Evolutionary conservation across 2,113 vertebrate genomes (phyloP), one percentile per base, ranked within the genome.

Genomic region (Hydrochoerus hydrochaeris): DNA sequence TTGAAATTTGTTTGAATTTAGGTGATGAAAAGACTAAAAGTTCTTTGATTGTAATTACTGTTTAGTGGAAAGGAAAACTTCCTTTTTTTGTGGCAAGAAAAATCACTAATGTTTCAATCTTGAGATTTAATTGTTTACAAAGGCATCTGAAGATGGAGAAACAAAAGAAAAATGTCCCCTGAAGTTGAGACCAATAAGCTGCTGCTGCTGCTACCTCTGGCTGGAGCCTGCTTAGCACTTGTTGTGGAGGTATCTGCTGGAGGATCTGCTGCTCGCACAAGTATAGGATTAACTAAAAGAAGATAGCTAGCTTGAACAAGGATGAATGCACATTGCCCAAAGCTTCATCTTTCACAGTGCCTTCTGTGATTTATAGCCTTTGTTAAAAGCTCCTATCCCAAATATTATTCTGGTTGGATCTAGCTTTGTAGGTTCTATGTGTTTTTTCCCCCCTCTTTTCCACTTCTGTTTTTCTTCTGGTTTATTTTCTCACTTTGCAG

Each of bases 11-110:
- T 57, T 88, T 80, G 62, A 81, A 90, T 90, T 90, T 73, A 75
- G 86, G n/a, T 75, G 38, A 28, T 86, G 22, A 82, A 71, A 88
- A 71, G 71, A 46, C 58, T 83, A 28, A 30, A 77, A 60, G 26
- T 80, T 20, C 78, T 85, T 85, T 41, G 38, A 49, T 35, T 89
- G 71, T 3, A 78, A 85, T 22, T 92, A 12, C 26, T 78, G 6
- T 80, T 86, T 93, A 83, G 41, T 41, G 4, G 73, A 82, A 96
- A 94, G 41, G 41, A 67, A 85, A 75, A 13, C 67, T 77, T 96
- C 86, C 26, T 75, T 87, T 87, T 69, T 90, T 90, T 46, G 77
- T 91, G 49, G 28, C 7, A 35, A 67, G 38, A 67, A 88, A 88
- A 93, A 57, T 85, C 80, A 69, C 49, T 16, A 22, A 49, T 94